Conservation (phyloP, 2,113 vertebrate species). For the Cyphomyrus discorhynchus region DNA sequence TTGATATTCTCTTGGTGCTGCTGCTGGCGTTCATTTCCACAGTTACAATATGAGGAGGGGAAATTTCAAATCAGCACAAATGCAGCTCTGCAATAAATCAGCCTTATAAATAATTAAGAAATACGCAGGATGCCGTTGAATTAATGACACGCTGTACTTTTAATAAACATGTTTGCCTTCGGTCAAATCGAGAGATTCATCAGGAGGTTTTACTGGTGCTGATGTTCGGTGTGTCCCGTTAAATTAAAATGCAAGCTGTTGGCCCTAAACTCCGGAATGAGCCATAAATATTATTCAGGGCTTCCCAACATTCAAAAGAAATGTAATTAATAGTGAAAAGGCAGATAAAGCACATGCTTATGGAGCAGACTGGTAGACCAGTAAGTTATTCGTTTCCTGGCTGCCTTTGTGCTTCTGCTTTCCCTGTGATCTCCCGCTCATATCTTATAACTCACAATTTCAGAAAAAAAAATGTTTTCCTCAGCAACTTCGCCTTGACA, state of each 20-base stretch:
- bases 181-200: background rate
- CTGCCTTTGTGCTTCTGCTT: background rate
- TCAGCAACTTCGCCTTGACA: background rate
- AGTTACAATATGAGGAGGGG: background rate
- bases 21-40: background rate
- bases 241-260: background rate
- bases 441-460: background rate
- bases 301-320: background rate
- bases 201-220: background rate
- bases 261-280: background rate
- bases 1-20: background rate
- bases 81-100: background rate
- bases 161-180: conserved; percentile 7
- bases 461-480: background rate
- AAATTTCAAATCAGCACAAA: background rate
- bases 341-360: conserved; percentile 70
- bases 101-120: background rate
- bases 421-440: background rate
- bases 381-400: background rate
- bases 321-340: background rate
- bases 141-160: background rate
- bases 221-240: background rate
- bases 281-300: background rate
- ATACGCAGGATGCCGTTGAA: background rate
- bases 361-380: conserved; percentile 66